phyloP scores from a whole-genome alignment of 2,797 vertebrate genomes.

The Geotrypetes seraphini region DNA sequence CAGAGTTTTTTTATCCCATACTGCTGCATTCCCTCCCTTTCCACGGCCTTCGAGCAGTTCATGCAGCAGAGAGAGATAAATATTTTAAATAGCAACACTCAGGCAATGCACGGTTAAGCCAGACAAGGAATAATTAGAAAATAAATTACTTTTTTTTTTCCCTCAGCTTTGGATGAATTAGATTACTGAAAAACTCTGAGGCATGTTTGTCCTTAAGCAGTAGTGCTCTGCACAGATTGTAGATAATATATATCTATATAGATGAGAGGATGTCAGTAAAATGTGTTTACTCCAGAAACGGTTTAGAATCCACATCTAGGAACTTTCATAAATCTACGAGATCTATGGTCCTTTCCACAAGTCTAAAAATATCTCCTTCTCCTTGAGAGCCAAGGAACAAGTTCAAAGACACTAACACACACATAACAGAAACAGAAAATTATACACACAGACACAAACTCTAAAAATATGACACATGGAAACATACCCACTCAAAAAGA shows the following conservation, averaged over 20 bases:
- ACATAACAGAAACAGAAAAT: too few species aligned
- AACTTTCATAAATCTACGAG: slow-evolving; percentile 50
- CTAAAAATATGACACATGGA: too few species aligned
- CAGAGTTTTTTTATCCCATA: slow-evolving; percentile 44
- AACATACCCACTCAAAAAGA: too few species aligned
- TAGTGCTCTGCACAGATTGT: too few species aligned
- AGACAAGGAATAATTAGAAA: slow-evolving; percentile 72
- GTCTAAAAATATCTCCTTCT: slow-evolving; percentile 58
- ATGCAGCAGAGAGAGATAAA: slow-evolving; percentile 50
- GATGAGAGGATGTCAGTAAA: too few species aligned
- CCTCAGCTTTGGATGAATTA: slow-evolving; percentile 38
- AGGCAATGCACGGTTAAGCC: slow-evolving; percentile 47
- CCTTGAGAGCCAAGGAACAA: slow-evolving; percentile 48
- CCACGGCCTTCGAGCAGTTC: slow-evolving; percentile 50
- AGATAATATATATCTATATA: too few species aligned
- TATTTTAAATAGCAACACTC: slow-evolving; percentile 62
- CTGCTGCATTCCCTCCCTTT: slow-evolving; percentile 18
- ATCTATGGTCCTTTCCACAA: slow-evolving; percentile 42
- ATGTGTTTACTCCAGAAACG: slow-evolving; percentile 30
- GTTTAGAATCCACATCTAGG: slow-evolving; percentile 46
- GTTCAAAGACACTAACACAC: slow-evolving; percentile 23
- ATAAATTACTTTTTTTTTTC: slow-evolving; percentile 62
- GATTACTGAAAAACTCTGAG: slow-evolving; percentile 33
- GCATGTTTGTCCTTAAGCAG: slow-evolving; percentile 1
- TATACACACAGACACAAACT: too few species aligned